Percentiles rank a stretch among this genome's conserved stretches.
These are phyloP conservation scores for Meiosimyza decipiens DNA, from an alignment of 2,888 invertebrate genomes.

Conservation along the genomic window DNA sequence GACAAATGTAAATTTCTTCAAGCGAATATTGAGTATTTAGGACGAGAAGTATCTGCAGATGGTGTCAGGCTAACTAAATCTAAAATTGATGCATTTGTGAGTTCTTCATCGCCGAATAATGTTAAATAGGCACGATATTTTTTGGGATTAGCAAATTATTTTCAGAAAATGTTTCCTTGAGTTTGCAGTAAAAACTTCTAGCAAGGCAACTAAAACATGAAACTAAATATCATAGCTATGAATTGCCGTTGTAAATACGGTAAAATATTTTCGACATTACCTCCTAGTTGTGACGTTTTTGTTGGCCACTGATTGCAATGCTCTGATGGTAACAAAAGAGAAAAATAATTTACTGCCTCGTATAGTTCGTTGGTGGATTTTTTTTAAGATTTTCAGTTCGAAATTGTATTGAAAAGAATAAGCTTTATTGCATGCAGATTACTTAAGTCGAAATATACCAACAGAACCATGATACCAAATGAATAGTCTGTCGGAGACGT, in stretches of 20 bases:
- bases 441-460: conserved; percentile 6
- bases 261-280: conserved; percentile 22
- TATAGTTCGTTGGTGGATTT: conserved; percentile 30
- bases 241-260: not conserved
- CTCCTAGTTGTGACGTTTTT: conserved; percentile 18
- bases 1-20: conserved; percentile 43
- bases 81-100: too few relatives aligned
- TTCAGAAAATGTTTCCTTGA: too few relatives aligned
- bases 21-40: conserved; percentile 47
- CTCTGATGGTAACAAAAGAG: not conserved
- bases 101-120: too few relatives aligned
- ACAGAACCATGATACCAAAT: conserved; percentile 19
- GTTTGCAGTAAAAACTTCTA: too few relatives aligned
- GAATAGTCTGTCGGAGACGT: conserved; percentile 32
- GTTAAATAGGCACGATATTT: not conserved
- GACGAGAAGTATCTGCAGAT: conserved; percentile 41
- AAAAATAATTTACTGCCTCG: not conserved
- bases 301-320: conserved; percentile 33
- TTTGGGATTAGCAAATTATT: conserved; percentile 17
- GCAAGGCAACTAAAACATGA: too few relatives aligned
- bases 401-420: conserved; percentile 6
- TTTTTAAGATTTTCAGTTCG: conserved; percentile 28
- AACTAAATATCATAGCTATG: not conserved
- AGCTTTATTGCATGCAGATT: conserved; percentile 15
- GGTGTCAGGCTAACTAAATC: too few relatives aligned